Percentiles rank a stretch among this genome's conserved stretches.
Conservation (phyloP, 2,797 vertebrate species). For the Eutrigla gurnardus region DNA sequence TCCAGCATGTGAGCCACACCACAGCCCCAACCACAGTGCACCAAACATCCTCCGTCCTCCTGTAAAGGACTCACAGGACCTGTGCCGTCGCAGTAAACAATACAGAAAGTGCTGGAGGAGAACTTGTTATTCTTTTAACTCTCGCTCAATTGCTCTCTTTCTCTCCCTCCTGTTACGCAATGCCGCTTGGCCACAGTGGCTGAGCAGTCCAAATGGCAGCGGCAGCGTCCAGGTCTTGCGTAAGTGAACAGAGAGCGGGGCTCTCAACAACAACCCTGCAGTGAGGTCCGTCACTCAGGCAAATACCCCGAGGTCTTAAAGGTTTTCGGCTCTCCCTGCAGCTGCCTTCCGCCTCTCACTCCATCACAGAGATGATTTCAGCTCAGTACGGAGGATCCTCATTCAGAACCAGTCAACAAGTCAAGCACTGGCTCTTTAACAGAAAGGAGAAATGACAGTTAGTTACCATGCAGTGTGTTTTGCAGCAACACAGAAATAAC, state of each 20-base stretch:
- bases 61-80: conserved; percentile 57
- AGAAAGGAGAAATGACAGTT: conserved; percentile 9
- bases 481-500: conserved; percentile 44
- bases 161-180: conserved; percentile 73
- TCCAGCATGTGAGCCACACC: neutral
- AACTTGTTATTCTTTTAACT: conserved; percentile 75
- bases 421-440: too few relatives aligned
- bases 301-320: conserved; percentile 43
- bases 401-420: too few relatives aligned
- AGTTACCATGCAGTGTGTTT: conserved; percentile 41
- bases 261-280: conserved; percentile 75
- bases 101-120: conserved; percentile 55
- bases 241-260: conserved; percentile 73
- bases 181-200: conserved; percentile 63
- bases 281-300: conserved; percentile 49
- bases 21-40: conserved; percentile 24
- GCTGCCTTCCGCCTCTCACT: conserved; percentile 37
- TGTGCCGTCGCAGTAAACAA: conserved; percentile 72
- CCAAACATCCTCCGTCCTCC: conserved; percentile 12
- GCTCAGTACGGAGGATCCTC: too few relatives aligned
- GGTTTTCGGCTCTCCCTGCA: conserved; percentile 38
- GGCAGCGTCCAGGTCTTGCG: conserved; percentile 78
- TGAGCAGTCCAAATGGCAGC: conserved; percentile 69
- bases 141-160: conserved; percentile 37
- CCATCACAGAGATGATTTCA: conserved; percentile 21